Conservation (phyloP, 2,113 vertebrate species). For the Gallinago undulata region DNA sequence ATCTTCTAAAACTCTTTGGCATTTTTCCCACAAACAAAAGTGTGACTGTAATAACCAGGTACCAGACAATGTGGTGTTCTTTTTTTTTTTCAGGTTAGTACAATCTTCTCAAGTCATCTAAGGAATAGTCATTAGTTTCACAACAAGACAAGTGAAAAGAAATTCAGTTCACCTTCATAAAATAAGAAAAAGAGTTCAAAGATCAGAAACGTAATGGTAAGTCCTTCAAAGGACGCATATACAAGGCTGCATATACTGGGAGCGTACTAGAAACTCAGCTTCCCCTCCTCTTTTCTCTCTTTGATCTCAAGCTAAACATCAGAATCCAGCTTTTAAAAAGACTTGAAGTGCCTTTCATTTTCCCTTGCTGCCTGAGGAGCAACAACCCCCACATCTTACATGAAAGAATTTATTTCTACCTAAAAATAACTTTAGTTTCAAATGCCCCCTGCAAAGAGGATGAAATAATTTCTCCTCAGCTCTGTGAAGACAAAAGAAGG, state of each 20-base stretch:
- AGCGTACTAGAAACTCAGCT: conserved; percentile 20
- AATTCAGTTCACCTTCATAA: conserved; percentile 36
- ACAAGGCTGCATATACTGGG: not conserved
- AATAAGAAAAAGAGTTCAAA: conserved; percentile 69
- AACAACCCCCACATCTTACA: conserved; percentile 67
- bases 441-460: conserved; percentile 71
- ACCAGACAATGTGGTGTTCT: not conserved
- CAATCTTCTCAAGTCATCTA: not conserved
- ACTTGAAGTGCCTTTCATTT: conserved; percentile 76
- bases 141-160: conserved; percentile 32
- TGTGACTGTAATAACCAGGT: not conserved
- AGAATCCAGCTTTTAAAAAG: conserved; percentile 76
- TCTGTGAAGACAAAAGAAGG: conserved; percentile 75
- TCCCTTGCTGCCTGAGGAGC: conserved; percentile 69
- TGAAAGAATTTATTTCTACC: conserved; percentile 71
- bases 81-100: not conserved
- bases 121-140: conserved; percentile 54
- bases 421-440: conserved; percentile 77
- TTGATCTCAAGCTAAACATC: conserved; percentile 79
- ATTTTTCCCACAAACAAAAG: not conserved
- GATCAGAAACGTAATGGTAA: conserved; percentile 62
- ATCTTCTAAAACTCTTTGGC: conserved; percentile 10
- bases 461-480: conserved; percentile 75
- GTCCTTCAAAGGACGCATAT: conserved; percentile 64
- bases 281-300: conserved; percentile 57